A percentile compares a stretch with the other conserved stretches of the same genome.
phyloP scores from a whole-genome alignment of 2,888 invertebrate species.

The Harpagoxenus sublaevis region DNA sequence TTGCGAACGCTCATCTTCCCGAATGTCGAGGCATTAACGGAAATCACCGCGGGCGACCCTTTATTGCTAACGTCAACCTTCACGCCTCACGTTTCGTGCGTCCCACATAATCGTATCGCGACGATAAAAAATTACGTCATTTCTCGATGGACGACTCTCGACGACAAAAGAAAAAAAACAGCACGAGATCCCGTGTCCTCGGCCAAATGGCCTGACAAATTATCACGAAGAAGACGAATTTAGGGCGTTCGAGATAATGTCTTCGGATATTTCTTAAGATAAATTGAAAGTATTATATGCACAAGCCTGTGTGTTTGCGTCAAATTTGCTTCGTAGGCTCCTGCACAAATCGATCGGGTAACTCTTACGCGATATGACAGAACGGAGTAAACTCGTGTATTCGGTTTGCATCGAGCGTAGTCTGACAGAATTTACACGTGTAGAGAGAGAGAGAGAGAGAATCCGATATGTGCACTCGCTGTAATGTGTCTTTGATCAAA shows the following conservation, averaged over 20 bases:
- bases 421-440: slow-evolving; percentile 56
- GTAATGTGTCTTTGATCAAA: slow-evolving; percentile 67
- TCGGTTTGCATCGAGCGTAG: not conserved
- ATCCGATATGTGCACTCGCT: slow-evolving; percentile 41
- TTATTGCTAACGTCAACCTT: slow-evolving; percentile 56
- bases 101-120: slow-evolving; percentile 22
- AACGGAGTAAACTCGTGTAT: slow-evolving; percentile 15
- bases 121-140: not conserved
- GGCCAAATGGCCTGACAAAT: not conserved
- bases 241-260: not conserved
- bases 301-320: not conserved
- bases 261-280: not conserved
- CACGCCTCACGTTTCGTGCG: slow-evolving; percentile 43
- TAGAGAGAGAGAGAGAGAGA: not conserved
- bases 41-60: slow-evolving; percentile 56
- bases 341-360: not conserved
- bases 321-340: not conserved
- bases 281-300: not conserved
- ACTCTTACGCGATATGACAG: not conserved
- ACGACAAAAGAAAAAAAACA: not conserved
- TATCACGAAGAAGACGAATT: slow-evolving; percentile 8
- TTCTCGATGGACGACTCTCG: not conserved
- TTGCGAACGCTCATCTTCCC: not conserved
- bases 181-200: not conserved
- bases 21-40: slow-evolving; percentile 37